Conservation (phyloP, 2,888 invertebrate species). For the Caenorhabditis sinica region DNA sequence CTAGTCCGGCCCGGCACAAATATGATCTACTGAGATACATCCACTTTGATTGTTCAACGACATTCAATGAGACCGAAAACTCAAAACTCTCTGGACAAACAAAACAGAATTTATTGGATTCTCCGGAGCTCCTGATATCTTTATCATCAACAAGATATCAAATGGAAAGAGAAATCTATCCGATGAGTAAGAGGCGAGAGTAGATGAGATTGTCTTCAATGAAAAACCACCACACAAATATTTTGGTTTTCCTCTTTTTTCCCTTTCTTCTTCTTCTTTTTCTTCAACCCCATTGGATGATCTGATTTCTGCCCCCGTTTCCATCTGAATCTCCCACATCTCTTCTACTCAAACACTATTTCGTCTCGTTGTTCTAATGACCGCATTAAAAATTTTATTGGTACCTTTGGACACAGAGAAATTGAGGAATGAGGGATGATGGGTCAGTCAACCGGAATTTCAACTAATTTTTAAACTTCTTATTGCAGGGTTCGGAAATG, state of each 20-base stretch:
- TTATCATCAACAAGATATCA: constrained; percentile 31
- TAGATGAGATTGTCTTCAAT: constrained; percentile 9
- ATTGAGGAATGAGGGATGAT: background rate
- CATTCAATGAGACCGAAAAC: too few relatives aligned
- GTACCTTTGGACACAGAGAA: constrained; percentile 10
- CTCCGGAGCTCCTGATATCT: background rate
- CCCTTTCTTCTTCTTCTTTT: background rate
- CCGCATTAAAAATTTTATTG: constrained; percentile 47
- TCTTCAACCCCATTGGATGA: constrained; percentile 6
- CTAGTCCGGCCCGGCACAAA: too few relatives aligned
- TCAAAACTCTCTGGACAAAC: background rate
- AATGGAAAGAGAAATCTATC: background rate
- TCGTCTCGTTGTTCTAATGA: constrained; percentile 32
- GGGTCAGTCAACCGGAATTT: constrained; percentile 50
- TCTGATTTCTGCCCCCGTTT: constrained; percentile 31
- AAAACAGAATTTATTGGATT: background rate
- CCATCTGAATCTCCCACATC: constrained; percentile 17
- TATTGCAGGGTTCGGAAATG: constrained; percentile 5
- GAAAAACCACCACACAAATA: constrained; percentile 44
- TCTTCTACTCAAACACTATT: constrained; percentile 13
- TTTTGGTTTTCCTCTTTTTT: constrained; percentile 19
- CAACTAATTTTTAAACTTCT: constrained; percentile 26
- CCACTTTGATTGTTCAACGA: too few relatives aligned
- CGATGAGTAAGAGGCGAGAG: constrained; percentile 17
- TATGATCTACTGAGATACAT: too few relatives aligned